These are phyloP conservation scores for Brachionus calyciflorus DNA, from an alignment of 1,140 invertebrate species.

Conservation along the genomic window DNA sequence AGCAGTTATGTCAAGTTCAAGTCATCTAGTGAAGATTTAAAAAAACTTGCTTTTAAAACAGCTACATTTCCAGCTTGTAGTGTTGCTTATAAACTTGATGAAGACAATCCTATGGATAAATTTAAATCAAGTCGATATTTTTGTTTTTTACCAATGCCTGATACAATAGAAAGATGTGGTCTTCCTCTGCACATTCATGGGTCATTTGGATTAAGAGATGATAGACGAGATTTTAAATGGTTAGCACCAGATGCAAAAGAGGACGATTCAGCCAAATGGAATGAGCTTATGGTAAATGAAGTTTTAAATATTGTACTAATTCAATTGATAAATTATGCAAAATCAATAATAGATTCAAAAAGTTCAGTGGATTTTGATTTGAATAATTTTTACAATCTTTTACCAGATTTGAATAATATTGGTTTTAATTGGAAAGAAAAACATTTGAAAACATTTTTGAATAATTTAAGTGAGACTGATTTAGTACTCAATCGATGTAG, in stretches of 20 bases:
- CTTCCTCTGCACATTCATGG: constrained; percentile 49
- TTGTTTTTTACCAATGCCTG: constrained; percentile 49
- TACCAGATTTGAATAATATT: constrained; percentile 9
- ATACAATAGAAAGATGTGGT: constrained; percentile 48
- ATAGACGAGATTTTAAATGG: constrained; percentile 51
- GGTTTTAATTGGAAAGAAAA: constrained; percentile 19
- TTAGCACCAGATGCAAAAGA: constrained; percentile 47
- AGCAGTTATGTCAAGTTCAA: constrained; percentile 30
- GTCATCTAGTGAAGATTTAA: not conserved
- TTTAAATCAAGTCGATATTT: constrained; percentile 46
- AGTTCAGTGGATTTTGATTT: not conserved
- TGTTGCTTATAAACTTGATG: constrained; percentile 20
- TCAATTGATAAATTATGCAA: constrained; percentile 45
- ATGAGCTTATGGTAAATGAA: constrained; percentile 47
- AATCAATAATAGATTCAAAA: constrained; percentile 24
- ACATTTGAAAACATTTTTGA: constrained; percentile 20
- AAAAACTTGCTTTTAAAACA: not conserved
- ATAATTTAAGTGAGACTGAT: not conserved
- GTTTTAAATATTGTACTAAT: constrained; percentile 46
- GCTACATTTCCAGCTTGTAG: constrained; percentile 8
- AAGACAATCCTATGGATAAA: not conserved
- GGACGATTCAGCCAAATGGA: constrained; percentile 25
- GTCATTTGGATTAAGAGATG: constrained; percentile 49
- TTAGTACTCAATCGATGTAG: not conserved
- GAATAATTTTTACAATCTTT: not conserved